Evolutionary conservation across 2,797 vertebrate species (phyloP).

Genomic region (Spinus pinus): DNA sequence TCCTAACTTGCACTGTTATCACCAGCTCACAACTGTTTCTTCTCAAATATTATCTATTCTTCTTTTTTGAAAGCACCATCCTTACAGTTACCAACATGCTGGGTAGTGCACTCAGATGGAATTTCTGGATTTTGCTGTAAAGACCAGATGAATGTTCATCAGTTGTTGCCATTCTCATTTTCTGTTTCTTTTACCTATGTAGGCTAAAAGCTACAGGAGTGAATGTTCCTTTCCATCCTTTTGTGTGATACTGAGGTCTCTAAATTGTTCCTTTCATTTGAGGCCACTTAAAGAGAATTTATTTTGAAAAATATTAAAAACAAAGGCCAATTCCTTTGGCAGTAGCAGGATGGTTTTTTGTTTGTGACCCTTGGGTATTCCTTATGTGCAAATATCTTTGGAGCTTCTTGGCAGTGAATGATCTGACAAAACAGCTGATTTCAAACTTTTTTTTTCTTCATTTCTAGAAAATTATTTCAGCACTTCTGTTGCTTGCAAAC

Average conservation of each 20-base stretch:
- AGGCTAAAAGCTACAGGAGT: background rate
- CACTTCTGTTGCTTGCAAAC: background rate
- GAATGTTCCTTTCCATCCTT: background rate
- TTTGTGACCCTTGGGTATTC: background rate
- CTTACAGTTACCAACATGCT: background rate
- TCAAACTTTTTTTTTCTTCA: background rate
- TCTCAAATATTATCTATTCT: background rate
- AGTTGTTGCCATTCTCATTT: background rate
- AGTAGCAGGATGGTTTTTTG: background rate
- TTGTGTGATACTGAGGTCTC: background rate
- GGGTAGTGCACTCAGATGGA: background rate
- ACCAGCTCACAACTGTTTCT: background rate
- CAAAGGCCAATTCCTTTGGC: background rate
- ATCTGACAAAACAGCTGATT: background rate
- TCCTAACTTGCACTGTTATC: background rate
- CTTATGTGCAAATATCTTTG: background rate
- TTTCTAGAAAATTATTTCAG: background rate
- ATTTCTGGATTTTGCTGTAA: background rate
- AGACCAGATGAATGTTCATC: background rate
- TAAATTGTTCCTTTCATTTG: background rate
- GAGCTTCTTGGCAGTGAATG: background rate
- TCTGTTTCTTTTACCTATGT: background rate
- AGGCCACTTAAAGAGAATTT: background rate
- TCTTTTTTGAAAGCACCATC: background rate
- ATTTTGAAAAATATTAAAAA: background rate